A percentile compares a stretch with the other conserved stretches of the same genome.
These are phyloP conservation scores for Botrylloides violaceus DNA, from an alignment of 23 tunicate species.

Conservation along the genomic window DNA sequence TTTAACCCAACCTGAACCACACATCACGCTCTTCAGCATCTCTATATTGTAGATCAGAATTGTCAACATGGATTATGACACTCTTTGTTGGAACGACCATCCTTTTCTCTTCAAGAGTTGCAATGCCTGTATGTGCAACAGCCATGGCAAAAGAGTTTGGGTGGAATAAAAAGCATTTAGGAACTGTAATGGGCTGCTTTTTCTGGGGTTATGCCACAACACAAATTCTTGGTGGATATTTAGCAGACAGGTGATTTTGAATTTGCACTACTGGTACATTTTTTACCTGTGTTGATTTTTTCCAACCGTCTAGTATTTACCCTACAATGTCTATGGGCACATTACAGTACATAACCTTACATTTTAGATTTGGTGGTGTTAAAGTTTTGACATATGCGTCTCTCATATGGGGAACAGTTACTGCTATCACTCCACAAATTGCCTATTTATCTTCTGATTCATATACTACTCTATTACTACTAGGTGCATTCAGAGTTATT, in stretches of 20 bases:
- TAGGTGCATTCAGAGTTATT: conserved; percentile 42
- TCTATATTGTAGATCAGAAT: conserved; percentile 27
- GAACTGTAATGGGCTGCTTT: conserved; percentile 91
- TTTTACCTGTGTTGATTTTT: no score
- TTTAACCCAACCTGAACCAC: no score
- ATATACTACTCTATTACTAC: conserved; percentile 16
- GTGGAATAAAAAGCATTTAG: conserved; percentile 87
- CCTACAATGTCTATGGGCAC: no score
- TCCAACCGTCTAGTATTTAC: no score
- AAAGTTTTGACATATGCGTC: conserved; percentile 47
- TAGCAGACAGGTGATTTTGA: conserved; percentile 60
- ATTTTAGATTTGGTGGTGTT: conserved; percentile 71
- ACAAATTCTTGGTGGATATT: conserved; percentile 76
- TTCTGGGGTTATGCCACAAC: conserved; percentile 96
- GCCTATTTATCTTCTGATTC: conserved; percentile 27
- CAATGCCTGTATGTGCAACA: conserved; percentile 91
- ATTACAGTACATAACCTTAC: no score
- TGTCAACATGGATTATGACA: conserved; percentile 39
- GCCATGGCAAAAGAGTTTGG: conserved; percentile 74
- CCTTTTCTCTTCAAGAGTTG: conserved; percentile 82
- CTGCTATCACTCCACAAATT: conserved; percentile 58
- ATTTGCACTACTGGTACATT: no score
- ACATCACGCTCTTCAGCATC: no score
- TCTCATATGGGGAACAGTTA: conserved; percentile 54
- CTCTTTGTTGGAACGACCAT: conserved; percentile 62